Evolutionary conservation across 2,888 invertebrate genomes (phyloP).

Genomic region (Macrosiphum euphorbiae): DNA sequence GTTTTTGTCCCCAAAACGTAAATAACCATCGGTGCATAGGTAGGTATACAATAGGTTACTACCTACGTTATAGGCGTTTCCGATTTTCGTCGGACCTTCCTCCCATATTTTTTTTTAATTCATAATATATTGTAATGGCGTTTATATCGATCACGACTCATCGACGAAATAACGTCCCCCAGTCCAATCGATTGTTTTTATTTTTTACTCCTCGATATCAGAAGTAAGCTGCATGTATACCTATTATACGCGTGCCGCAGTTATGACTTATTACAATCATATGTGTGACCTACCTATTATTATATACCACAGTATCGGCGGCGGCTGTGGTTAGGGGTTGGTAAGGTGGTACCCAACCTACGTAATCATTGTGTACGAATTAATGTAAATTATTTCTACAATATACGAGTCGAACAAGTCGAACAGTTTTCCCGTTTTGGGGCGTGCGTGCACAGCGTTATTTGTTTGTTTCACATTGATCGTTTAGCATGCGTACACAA

Average conservation of each 20-base stretch:
- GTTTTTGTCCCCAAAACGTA: background rate
- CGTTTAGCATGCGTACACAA: constrained; percentile 19
- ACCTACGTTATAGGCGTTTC: background rate
- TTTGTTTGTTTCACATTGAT: constrained; percentile 23
- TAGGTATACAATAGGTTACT: background rate
- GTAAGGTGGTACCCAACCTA: too few species aligned
- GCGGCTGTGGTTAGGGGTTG: too few species aligned
- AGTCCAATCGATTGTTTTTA: background rate
- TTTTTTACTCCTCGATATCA: background rate
- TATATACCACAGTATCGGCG: too few species aligned
- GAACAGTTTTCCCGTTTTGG: background rate
- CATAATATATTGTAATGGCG: background rate
- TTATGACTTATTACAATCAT: background rate
- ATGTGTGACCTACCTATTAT: too few species aligned
- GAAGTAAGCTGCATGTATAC: too few species aligned
- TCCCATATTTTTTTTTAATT: background rate
- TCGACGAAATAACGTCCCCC: background rate
- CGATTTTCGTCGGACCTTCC: background rate
- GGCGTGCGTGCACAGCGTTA: background rate
- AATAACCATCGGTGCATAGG: background rate
- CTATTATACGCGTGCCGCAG: background rate
- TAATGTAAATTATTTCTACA: too few species aligned
- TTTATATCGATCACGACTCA: background rate
- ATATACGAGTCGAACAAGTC: too few species aligned
- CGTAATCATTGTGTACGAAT: too few species aligned